Base-by-base conservation (phyloP, 53 echinoderm and acorn worm genomes). In the Glandiceps talaboti region DNA sequence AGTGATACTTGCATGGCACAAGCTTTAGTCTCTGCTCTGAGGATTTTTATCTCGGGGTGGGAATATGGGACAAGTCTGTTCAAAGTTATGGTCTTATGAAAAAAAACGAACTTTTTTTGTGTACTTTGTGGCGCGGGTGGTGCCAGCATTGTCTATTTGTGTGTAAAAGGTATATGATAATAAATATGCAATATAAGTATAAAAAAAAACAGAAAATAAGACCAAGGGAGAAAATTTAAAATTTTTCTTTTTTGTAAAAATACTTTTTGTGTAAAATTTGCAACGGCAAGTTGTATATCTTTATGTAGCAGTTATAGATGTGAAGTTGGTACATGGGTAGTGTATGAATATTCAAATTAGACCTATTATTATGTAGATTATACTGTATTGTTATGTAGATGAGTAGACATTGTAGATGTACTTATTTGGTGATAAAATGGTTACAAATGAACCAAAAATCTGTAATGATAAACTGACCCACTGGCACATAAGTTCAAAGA, bases 401-500 rank as follows among this genome's bases (percentile, higher is more conserved):
- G 64, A 45, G 6, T 45, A 45, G 64, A 45, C 20, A 20, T 45
- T 45, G 64, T 45, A 45, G 6, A 12, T 6, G 64, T 45, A 45
- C 64, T 45, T 45, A 45, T 45, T 45, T 45, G 64, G 64, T 45
- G 64, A 45, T 45, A 20, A 45, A 6, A 45, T 12, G 64, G 20
- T 45, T 45, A 12, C 20, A 45, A n/a, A n/a, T n/a, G n/a, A n/a
- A n/a, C n/a, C n/a, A n/a, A n/a, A n/a, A n/a, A n/a, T n/a, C n/a
- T n/a, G n/a, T n/a, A n/a, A n/a, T n/a, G n/a, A n/a, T n/a, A n/a
- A 45, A 45, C 64, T 45, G 64, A 45, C 64, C 64, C 64, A 45
- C 64, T 45, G 20, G 64, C 64, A 20, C 64, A 45, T 12, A 45
- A 45, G 64, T 45, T 45, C 64, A 45, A n/a, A n/a, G n/a, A n/a